Conservation (phyloP, 2,888 invertebrate genomes). For the Cheilosia scutellata region DNA sequence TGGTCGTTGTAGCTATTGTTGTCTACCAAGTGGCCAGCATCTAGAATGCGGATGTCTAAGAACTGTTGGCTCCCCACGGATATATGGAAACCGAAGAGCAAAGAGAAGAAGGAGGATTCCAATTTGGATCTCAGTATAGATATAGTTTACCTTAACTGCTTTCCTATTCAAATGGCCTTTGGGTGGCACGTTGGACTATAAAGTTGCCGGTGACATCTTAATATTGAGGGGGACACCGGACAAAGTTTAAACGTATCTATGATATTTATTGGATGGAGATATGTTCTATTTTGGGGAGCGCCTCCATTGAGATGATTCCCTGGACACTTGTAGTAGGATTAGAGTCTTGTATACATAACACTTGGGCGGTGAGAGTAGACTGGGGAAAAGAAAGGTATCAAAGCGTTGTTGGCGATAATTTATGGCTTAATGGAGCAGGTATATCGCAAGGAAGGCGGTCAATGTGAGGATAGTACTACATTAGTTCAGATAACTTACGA, state of each 20-base stretch:
- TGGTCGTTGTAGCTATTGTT: background rate
- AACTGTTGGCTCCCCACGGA: conserved; percentile 59
- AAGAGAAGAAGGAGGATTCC: conserved; percentile 41
- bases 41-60: conserved; percentile 76
- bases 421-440: conserved; percentile 44
- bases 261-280: conserved; percentile 67
- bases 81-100: background rate
- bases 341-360: conserved; percentile 31
- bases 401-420: conserved; percentile 53
- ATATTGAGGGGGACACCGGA: conserved; percentile 43
- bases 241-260: conserved; percentile 44
- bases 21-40: conserved; percentile 20
- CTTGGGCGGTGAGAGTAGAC: conserved; percentile 33
- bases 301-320: conserved; percentile 55
- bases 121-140: conserved; percentile 54
- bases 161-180: conserved; percentile 71
- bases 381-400: conserved; percentile 6
- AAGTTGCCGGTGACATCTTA: conserved; percentile 69
- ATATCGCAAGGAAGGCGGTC: conserved; percentile 16
- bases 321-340: conserved; percentile 45
- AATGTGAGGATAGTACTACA: conserved; percentile 29
- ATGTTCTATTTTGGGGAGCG: conserved; percentile 51
- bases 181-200: conserved; percentile 58
- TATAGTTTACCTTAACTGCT: conserved; percentile 68
- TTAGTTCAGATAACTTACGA: conserved; percentile 40